A percentile compares a stretch with the other conserved stretches of the same genome.
Conservation (phyloP, 2,888 invertebrate genomes). For the Erebia epiphron region DNA sequence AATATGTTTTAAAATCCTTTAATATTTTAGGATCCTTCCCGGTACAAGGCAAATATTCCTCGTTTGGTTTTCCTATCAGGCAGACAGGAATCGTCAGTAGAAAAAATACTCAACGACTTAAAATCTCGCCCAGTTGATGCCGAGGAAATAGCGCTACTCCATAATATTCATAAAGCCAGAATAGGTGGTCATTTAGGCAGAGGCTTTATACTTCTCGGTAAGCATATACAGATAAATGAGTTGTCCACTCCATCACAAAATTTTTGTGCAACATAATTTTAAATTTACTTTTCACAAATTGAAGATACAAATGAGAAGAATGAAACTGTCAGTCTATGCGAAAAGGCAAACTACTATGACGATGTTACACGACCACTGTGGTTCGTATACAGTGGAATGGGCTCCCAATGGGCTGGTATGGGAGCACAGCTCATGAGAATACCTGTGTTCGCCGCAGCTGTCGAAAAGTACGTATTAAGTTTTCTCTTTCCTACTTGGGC, state of each 20-base stretch:
- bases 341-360: constrained; percentile 56
- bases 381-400: constrained; percentile 89
- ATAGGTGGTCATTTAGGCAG: constrained; percentile 65
- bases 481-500: neutral
- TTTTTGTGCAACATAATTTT: neutral
- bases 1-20: neutral
- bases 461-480: constrained; percentile 62
- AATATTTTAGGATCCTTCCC: constrained; percentile 50
- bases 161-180: constrained; percentile 58
- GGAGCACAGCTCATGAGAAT: constrained; percentile 85
- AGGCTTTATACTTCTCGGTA: constrained; percentile 63
- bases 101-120: constrained; percentile 53
- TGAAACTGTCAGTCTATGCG: constrained; percentile 52
- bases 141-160: constrained; percentile 64
- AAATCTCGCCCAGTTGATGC: constrained; percentile 63
- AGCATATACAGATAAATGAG: neutral
- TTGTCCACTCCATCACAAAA: neutral
- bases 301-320: constrained; percentile 53
- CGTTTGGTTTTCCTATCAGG: constrained; percentile 59
- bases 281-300: constrained; percentile 8
- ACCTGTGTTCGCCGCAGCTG: constrained; percentile 81
- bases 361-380: constrained; percentile 80
- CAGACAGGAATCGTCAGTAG: constrained; percentile 55
- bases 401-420: constrained; percentile 88
- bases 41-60: constrained; percentile 59